Evolutionary conservation across 2,888 invertebrate species (phyloP), one percentile per base, ranked within the genome.

Genomic region (Calliphora vomitoria): DNA sequence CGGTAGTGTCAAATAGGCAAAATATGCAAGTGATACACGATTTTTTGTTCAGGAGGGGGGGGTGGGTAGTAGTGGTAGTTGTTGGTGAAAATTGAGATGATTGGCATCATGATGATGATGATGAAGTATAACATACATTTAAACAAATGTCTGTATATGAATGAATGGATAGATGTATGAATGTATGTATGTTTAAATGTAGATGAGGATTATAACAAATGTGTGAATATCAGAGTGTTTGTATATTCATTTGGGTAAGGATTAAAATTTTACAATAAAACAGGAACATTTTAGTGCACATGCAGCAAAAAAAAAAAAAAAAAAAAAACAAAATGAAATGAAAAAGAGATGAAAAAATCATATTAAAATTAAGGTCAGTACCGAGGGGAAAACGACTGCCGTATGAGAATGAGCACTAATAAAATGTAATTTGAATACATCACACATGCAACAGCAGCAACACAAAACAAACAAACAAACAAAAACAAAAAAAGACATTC

Each of bases 341-440:
- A 83, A 78, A 66, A 68, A 41, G 58, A 76, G 76, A 76, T 60
- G 69, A 82, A 66, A 31, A 83, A 83, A 83, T 83, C 18, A 71
- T 78, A 83, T 87, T 76, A 75, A 82, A 87, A 87, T 87, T 87
- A 87, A 85, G 87, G 87, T 87, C 87, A 87, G 87, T 71, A 85
- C 85, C 87, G 82, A 50, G 82, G 87, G 85, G 85, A 87, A 53
- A 78, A 66, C 31, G 41, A 62, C n/a, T 35, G 20, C 50, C 25
- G n/a, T 60, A 35, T 25, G 8, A 4, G 15, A 13, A n/a, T 69
- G 50, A 38, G 41, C 47, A 79, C 79, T 79, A 87, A 87, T 85
- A 85, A 87, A 87, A 87, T 87, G 87, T 87, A 87, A 85, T 87
- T 87, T 87, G 87, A 87, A 87, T 85, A 80, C 82, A 79, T 81